Base-by-base conservation (phyloP, 1,140 invertebrate species). In the Dreissena polymorpha region DNA sequence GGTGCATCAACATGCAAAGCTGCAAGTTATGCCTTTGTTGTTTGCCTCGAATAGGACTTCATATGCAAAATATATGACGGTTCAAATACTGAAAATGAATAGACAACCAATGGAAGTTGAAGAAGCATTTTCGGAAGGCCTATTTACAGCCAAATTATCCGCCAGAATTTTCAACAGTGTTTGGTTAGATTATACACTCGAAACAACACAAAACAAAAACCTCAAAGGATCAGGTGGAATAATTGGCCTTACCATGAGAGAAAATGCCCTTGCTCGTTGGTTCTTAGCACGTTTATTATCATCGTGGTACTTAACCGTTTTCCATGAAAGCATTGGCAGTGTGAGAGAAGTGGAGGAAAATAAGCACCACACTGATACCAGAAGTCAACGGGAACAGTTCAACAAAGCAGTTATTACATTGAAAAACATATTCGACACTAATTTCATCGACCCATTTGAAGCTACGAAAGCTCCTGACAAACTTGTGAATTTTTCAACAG, bases 1-100 rank as follows among this genome's bases (percentile, higher is more conserved):
- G 13, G 60, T 49, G 0, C 14, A 64, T 14, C 55, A 64, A n/a
- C 23, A 21, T 65, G 16, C 73, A 7, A 75, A 75, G 21, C 23
- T 64, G 8, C 10, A 14, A 1, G 57, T 76, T 6, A 63, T 74
- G 27, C 72, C 72, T 29, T n/a, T 74, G 18, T 18, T 76, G 6
- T 76, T 67, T 76, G 74, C 60, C 13, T 64, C 74, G 10, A 67
- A 76, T 60, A 29, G 74, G 39, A 50, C 21, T 5, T 65, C 49
- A 0, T 76, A 76, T 25, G 27, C 74, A 0, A 51, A 12, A 5
- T 75, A 64, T 13, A 27, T 64, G 16, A 49, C 39, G 57, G 23
- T 64, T 8, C 21, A 39, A 57, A 14, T 27, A 13, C 29, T 49
- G 0, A 12, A 75, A 57, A 64, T n/a, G 25, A 23, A 25, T 21